These are phyloP conservation scores for Myiagra hebetior DNA, from an alignment of 2,113 vertebrate species.

Conservation along the genomic window DNA sequence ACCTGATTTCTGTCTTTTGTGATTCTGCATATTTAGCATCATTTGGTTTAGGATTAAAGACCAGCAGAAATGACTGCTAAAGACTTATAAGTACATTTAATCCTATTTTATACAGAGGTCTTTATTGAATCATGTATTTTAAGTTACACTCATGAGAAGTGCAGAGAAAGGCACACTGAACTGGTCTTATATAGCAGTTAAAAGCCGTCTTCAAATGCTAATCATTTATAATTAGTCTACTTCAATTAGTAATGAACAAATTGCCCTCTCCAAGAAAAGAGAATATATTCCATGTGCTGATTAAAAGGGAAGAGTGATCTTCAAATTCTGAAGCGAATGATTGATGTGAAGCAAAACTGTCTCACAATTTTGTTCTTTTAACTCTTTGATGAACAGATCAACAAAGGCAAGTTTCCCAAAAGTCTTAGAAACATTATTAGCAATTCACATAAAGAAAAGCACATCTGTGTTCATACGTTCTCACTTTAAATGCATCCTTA, in stretches of 20 bases:
- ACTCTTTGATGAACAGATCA: constrained; percentile 38
- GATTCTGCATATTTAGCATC: constrained; percentile 23
- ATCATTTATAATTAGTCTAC: constrained; percentile 69
- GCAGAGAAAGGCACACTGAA: neutral
- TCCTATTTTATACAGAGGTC: constrained; percentile 72
- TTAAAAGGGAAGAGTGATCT: constrained; percentile 57
- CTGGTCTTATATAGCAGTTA: constrained; percentile 56
- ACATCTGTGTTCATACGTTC: constrained; percentile 36
- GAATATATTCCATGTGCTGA: constrained; percentile 47
- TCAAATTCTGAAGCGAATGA: constrained; percentile 30
- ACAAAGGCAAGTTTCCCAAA: constrained; percentile 16
- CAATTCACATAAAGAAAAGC: constrained; percentile 41
- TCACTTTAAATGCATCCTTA: constrained; percentile 20
- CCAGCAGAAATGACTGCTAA: constrained; percentile 14
- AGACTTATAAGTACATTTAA: constrained; percentile 71
- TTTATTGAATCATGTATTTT: constrained; percentile 74
- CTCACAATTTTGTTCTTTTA: constrained; percentile 30
- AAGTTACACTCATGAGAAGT: constrained; percentile 33
- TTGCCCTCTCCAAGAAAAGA: constrained; percentile 65
- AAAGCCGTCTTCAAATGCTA: constrained; percentile 68
- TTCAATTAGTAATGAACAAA: constrained; percentile 70
- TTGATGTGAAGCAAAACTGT: constrained; percentile 27
- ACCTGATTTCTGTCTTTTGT: neutral
- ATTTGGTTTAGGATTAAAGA: constrained; percentile 39
- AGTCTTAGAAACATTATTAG: constrained; percentile 16